Percentiles rank a stretch among this genome's conserved stretches.
phyloP scores from a whole-genome alignment of 2,113 vertebrate genomes.

The Polyodon spathula region DNA sequence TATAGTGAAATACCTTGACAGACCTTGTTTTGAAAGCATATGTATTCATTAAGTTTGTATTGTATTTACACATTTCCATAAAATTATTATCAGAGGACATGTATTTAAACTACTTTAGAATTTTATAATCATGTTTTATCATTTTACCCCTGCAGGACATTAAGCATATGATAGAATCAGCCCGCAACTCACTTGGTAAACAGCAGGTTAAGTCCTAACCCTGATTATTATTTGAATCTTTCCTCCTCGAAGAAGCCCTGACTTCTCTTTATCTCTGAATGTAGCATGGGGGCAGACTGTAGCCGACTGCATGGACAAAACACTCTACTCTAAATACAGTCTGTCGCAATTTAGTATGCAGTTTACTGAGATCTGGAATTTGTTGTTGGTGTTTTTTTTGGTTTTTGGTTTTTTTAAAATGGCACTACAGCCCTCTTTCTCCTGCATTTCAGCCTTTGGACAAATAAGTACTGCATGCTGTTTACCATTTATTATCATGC shows the following conservation, averaged over 20 bases:
- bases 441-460: no score
- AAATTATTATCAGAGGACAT: no score
- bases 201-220: constrained; percentile 17
- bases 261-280: constrained; percentile 1
- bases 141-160: constrained; percentile 11
- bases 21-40: no score
- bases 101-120: background rate
- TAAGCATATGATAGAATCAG: constrained; percentile 18
- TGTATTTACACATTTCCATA: no score
- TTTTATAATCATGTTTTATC: constrained; percentile 9
- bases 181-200: constrained; percentile 14
- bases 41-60: no score
- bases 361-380: background rate
- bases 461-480: no score
- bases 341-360: background rate
- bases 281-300: background rate
- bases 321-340: background rate
- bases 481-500: no score
- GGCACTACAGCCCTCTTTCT: no score
- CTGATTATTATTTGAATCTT: constrained; percentile 11
- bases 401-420: no score
- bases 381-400: background rate
- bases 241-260: constrained; percentile 1
- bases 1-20: no score
- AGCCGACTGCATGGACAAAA: background rate